phyloP scores from a whole-genome alignment of 2,797 vertebrate genomes.

The Ctenopoma kingsleyae region DNA sequence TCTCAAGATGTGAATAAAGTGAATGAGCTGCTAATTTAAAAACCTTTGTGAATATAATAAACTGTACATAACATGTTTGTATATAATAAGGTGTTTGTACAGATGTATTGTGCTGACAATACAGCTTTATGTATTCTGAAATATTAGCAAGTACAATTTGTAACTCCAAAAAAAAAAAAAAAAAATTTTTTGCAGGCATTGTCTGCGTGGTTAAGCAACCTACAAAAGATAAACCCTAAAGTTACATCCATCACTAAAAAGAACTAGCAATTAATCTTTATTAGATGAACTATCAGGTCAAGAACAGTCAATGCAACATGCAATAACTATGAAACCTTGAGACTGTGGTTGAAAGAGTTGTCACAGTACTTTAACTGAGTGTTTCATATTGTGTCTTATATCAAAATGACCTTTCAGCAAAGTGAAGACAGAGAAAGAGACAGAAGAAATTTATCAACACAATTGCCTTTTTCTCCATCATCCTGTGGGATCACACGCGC shows the following conservation, averaged over 20 bases:
- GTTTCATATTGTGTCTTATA: slow-evolving; percentile 5
- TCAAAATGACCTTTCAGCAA: slow-evolving; percentile 31
- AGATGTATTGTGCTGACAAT: too few relatives aligned
- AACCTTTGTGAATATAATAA: too few relatives aligned
- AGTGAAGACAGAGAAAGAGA: background rate
- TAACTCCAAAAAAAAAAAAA: too few relatives aligned
- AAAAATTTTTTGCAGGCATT: too few relatives aligned
- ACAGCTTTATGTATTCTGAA: too few relatives aligned
- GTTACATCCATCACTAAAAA: background rate
- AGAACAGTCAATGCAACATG: background rate
- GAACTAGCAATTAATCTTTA: background rate
- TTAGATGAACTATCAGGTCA: background rate
- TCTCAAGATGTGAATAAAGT: too few relatives aligned
- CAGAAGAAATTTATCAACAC: slow-evolving; percentile 33
- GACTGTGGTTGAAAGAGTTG: background rate
- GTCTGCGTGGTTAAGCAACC: too few relatives aligned
- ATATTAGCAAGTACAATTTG: too few relatives aligned
- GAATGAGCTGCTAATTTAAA: too few relatives aligned
- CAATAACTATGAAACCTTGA: slow-evolving; percentile 8
- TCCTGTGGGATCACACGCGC: slow-evolving; percentile 36
- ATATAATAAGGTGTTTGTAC: too few relatives aligned
- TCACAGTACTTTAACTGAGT: background rate
- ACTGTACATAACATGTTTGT: too few relatives aligned
- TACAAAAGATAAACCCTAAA: too few relatives aligned
- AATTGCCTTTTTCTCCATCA: slow-evolving; percentile 11